Evolutionary conservation across 1,140 invertebrate genomes (phyloP).

Genomic region (Hycleus cichorii): DNA sequence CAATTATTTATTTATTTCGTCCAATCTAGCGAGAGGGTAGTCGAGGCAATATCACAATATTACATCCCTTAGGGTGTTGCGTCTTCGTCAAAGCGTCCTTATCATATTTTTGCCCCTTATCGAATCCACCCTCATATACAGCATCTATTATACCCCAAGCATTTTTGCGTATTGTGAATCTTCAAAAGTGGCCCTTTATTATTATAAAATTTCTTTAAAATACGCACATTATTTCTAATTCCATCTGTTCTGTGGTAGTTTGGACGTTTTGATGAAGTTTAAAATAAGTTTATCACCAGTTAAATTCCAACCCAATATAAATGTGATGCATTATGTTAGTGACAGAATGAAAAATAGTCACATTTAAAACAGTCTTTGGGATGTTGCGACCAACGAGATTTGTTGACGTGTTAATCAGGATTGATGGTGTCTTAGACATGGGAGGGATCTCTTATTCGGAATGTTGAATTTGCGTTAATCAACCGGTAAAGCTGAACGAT

Average conservation of each 20-base stretch:
- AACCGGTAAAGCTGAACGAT: too few species aligned
- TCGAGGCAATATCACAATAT: conserved; percentile 24
- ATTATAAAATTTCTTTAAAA: too few species aligned
- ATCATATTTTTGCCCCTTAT: conserved; percentile 5
- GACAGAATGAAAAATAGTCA: conserved; percentile 31
- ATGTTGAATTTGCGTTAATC: too few species aligned
- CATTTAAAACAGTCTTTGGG: conserved; percentile 14
- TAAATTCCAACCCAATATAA: conserved; percentile 11
- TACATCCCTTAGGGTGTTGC: conserved; percentile 2
- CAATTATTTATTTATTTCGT: conserved; percentile 25
- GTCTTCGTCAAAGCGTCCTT: conserved; percentile 9
- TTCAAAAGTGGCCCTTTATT: too few species aligned
- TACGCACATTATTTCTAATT: too few species aligned
- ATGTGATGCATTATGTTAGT: conserved; percentile 29
- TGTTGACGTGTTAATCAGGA: conserved; percentile 10
- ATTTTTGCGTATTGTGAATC: conserved; percentile 16
- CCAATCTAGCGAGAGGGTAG: conserved; percentile 20
- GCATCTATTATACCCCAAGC: conserved; percentile 1
- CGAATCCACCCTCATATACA: background rate
- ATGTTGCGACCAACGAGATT: conserved; percentile 9
- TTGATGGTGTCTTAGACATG: conserved; percentile 1
- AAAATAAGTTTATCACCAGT: conserved; percentile 10
- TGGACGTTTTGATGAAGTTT: conserved; percentile 18
- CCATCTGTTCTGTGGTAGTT: background rate
- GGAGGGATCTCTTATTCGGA: too few species aligned